phyloP scores from a whole-genome alignment of 2,797 vertebrate species.

The Sebastiscus albofasciatus region DNA sequence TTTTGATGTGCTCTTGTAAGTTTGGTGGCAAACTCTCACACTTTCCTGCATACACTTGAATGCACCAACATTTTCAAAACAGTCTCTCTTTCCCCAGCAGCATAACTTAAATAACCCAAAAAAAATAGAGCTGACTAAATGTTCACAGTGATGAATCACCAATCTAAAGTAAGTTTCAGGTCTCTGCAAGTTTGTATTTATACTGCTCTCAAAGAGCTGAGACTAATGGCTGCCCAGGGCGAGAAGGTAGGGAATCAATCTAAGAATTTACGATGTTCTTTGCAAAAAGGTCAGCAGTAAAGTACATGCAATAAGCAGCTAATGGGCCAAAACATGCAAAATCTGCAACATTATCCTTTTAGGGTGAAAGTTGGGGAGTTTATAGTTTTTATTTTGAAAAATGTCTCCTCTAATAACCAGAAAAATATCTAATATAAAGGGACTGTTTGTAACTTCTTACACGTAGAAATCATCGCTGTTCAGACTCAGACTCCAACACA shows the following conservation, averaged over 20 bases:
- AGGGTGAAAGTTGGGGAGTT: conserved; percentile 7
- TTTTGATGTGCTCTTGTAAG: not conserved
- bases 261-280: conserved; percentile 11
- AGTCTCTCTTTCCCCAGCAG: not conserved
- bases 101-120: not conserved
- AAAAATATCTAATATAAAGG: not conserved
- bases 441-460: too few relatives aligned
- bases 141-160: conserved; percentile 25
- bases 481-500: too few relatives aligned
- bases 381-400: not conserved
- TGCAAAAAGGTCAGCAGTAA: conserved; percentile 56
- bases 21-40: not conserved
- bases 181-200: conserved; percentile 37
- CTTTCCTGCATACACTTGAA: not conserved
- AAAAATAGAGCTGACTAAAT: conserved; percentile 8
- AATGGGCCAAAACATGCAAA: conserved; percentile 40
- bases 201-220: conserved; percentile 25
- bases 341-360: not conserved
- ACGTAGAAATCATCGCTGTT: too few relatives aligned
- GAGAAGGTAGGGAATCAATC: conserved; percentile 25
- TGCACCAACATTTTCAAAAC: not conserved
- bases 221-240: conserved; percentile 42
- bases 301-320: conserved; percentile 6
- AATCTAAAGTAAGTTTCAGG: conserved; percentile 12
- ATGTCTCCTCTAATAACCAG: not conserved